phyloP scores from a whole-genome alignment of 2,888 invertebrate genomes.

The Tipula lateralis region DNA sequence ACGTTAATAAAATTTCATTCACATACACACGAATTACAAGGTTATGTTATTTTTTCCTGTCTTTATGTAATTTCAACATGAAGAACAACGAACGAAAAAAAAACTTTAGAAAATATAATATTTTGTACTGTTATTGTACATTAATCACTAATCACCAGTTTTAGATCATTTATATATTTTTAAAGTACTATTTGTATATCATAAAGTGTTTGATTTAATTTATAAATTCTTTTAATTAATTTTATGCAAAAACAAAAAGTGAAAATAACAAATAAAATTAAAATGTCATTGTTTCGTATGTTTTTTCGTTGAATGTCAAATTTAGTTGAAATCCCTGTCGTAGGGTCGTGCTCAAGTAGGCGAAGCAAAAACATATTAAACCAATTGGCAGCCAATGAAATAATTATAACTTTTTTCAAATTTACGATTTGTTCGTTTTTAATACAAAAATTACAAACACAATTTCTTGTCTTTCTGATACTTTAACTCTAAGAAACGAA shows the following conservation, averaged over 20 bases:
- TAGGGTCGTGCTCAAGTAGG: background rate
- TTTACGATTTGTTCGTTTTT: too few relatives aligned
- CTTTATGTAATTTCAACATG: slow-evolving; percentile 19
- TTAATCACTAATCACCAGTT: background rate
- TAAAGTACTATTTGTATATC: background rate
- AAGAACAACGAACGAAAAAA: background rate
- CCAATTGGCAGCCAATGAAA: background rate
- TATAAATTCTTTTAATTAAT: background rate
- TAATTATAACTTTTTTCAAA: background rate
- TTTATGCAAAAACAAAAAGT: slow-evolving; percentile 15
- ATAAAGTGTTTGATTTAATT: background rate
- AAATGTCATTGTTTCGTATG: slow-evolving; percentile 19
- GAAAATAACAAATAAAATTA: slow-evolving; percentile 9
- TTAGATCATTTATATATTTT: background rate
- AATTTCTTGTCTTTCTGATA: too few relatives aligned
- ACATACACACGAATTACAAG: background rate
- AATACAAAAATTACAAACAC: background rate
- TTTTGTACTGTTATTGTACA: background rate
- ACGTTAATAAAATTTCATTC: background rate
- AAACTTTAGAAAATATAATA: background rate
- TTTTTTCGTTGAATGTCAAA: background rate
- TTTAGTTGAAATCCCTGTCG: background rate
- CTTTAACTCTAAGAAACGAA: too few relatives aligned
- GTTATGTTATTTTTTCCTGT: background rate
- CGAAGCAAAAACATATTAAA: background rate